A percentile compares a stretch with the other conserved stretches of the same genome.
phyloP scores from a whole-genome alignment of 2,113 vertebrate species.

The Leuciscus idus region DNA sequence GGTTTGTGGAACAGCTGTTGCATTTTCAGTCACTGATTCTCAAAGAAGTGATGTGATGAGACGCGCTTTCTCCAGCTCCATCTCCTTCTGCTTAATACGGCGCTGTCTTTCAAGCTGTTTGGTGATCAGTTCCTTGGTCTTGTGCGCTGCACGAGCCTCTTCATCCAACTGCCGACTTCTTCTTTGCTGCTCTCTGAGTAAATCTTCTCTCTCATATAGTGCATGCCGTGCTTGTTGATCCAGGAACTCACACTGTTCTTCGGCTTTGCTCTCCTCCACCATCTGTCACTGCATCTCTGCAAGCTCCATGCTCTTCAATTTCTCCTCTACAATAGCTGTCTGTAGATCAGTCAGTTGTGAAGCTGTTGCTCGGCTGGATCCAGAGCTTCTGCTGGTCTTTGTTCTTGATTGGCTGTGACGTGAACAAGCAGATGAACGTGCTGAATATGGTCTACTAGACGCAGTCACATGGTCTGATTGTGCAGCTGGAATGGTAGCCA shows the following conservation, averaged over 20 bases:
- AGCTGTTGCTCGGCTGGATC: background rate
- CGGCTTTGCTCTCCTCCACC: slow-evolving; percentile 7
- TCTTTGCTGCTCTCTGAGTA: background rate
- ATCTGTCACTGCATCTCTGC: slow-evolving; percentile 12
- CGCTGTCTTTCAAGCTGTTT: background rate
- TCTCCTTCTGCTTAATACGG: background rate
- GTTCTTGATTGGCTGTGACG: background rate
- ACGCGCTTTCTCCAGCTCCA: background rate
- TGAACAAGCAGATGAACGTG: background rate
- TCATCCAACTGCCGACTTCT: background rate
- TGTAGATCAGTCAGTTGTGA: background rate
- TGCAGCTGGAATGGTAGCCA: background rate
- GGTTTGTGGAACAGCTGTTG: background rate
- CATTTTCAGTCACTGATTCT: background rate
- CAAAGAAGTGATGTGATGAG: background rate
- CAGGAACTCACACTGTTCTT: background rate
- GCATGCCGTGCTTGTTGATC: background rate
- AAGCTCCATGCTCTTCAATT: slow-evolving; percentile 17
- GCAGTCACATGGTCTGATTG: background rate
- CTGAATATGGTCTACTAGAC: background rate
- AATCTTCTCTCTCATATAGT: background rate
- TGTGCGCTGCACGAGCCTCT: slow-evolving; percentile 1
- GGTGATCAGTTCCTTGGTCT: slow-evolving; percentile 1
- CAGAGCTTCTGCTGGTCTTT: background rate
- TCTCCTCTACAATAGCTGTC: background rate